Evolutionary conservation across 2,888 invertebrate genomes (phyloP).

Genomic region (Orthosia gracilis): DNA sequence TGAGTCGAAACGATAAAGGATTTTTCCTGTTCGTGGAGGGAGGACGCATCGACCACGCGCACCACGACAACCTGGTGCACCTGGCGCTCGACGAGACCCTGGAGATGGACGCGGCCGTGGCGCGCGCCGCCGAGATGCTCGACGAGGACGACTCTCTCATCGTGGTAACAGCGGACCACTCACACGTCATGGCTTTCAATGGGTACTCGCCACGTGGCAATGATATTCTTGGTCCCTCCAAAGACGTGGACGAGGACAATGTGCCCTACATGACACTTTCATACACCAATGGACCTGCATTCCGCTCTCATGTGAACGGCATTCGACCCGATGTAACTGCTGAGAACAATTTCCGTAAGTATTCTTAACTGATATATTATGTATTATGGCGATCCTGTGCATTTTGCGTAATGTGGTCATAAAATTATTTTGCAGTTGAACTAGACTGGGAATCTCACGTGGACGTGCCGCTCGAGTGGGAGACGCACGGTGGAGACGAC

Average conservation of each 20-base stretch:
- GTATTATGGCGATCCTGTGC: not conserved
- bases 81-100: constrained; percentile 77
- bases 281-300: constrained; percentile 90
- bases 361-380: not conserved
- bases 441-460: constrained; percentile 84
- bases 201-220: constrained; percentile 92
- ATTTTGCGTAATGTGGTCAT: not conserved
- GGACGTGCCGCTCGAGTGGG: constrained; percentile 91
- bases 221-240: constrained; percentile 70
- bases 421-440: constrained; percentile 11
- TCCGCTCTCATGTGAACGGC: constrained; percentile 40
- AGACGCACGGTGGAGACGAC: constrained; percentile 95
- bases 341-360: constrained; percentile 43
- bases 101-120: constrained; percentile 91
- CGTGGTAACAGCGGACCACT: constrained; percentile 94
- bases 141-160: constrained; percentile 92
- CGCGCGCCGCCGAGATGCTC: constrained; percentile 82
- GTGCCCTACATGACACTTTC: constrained; percentile 90
- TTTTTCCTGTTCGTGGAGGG: constrained; percentile 94
- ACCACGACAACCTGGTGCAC: constrained; percentile 90
- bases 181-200: constrained; percentile 93
- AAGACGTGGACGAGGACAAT: constrained; percentile 14
- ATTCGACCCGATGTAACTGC: constrained; percentile 41
- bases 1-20: constrained; percentile 92
- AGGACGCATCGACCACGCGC: constrained; percentile 92